Conservation (phyloP, 1,140 invertebrate species). For the Cydia pomonella region DNA sequence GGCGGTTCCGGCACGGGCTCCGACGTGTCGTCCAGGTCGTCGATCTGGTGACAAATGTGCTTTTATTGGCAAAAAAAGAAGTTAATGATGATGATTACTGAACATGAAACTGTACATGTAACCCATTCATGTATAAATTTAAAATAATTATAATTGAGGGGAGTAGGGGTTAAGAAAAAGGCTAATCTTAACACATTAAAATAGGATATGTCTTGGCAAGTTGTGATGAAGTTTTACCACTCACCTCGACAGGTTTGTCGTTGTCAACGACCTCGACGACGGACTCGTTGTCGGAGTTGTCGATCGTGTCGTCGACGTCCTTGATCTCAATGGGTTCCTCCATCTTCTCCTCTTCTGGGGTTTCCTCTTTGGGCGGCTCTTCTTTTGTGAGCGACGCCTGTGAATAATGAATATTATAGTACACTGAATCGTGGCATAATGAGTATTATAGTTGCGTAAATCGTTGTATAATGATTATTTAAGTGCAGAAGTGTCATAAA, state of each 20-base stretch:
- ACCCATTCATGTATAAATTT: too few relatives aligned
- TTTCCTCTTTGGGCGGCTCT: constrained; percentile 59
- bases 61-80: too few relatives aligned
- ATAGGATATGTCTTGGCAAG: too few relatives aligned
- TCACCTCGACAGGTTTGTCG: constrained; percentile 60
- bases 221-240: not conserved
- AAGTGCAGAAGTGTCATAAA: too few relatives aligned
- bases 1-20: not conserved
- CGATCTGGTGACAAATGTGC: constrained; percentile 32
- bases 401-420: constrained; percentile 4
- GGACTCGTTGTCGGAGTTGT: constrained; percentile 80
- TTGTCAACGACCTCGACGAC: constrained; percentile 79
- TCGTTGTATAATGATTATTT: too few relatives aligned
- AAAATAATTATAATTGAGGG: too few relatives aligned
- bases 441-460: too few relatives aligned
- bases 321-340: constrained; percentile 70
- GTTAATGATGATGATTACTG: too few relatives aligned
- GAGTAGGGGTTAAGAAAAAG: too few relatives aligned
- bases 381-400: constrained; percentile 70
- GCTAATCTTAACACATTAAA: too few relatives aligned
- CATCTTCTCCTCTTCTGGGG: constrained; percentile 51
- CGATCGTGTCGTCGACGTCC: constrained; percentile 77
- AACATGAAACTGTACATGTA: too few relatives aligned
- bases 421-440: not conserved
- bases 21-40: constrained; percentile 75